Base-by-base conservation (phyloP, 2,797 vertebrate species). In the Aselliscus stoliczkanus region DNA sequence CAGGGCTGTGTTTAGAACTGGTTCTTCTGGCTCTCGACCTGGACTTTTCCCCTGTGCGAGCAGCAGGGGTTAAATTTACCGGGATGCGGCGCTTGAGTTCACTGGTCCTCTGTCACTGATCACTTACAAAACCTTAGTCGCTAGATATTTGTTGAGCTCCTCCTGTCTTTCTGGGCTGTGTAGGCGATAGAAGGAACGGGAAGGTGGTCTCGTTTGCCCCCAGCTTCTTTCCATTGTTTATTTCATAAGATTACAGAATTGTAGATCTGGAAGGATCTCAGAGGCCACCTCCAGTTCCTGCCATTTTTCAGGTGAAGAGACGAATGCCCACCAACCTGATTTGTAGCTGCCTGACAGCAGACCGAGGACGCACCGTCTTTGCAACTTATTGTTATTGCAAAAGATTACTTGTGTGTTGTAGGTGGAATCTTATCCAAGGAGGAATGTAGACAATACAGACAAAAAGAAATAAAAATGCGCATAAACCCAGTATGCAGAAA, bases 41-140 rank as follows among this genome's bases (percentile, higher is more conserved):
- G 27, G 23, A 11, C 29, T 58, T n/a, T 60, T 25, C 20, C 18
- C 18, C 37, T 29, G 77, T 7, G 7, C 5, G 20, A 7, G 60
- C 47, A 7, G 2, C 29, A 31, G 58, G 14, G 34, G 14, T 13
- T 27, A 4, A 44, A 31, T 18, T 31, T 29, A 7, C 9, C 52
- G 29, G 73, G 10, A 20, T 3, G 54, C 0, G 50, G 2, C 12
- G 0, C 50, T 5, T 47, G 56, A 13, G 44, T 31, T 23, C 21
- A 8, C 21, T 27, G 0, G 27, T 0, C 18, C 2, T 17, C 23
- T 11, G 3, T 27, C 52, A 29, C 34, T 6, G 0, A 23, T 54
- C 52, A 31, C 80, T 60, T 50, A 37, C n/a, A 31, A 20, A 31
- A 1, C 39, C 34, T n/a, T n/a, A 20, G 60, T 34, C 23, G 3